phyloP scores from a whole-genome alignment of 1,140 invertebrate species.

The Linepithema humile region DNA sequence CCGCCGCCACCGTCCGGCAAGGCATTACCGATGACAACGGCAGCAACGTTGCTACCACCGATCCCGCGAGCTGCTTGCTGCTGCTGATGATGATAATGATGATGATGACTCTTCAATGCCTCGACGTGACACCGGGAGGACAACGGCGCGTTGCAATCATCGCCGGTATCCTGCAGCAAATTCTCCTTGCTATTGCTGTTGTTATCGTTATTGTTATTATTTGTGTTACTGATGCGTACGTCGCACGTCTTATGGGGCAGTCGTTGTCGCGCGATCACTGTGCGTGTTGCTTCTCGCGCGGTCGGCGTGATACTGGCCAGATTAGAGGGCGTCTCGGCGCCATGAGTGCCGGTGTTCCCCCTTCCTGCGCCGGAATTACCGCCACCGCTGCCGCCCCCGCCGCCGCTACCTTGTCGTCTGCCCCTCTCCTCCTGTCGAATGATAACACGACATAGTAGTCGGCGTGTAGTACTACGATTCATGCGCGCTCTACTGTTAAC shows the following conservation, averaged over 20 bases:
- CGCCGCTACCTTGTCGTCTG: constrained; percentile 70
- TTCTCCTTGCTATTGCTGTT: constrained; percentile 64
- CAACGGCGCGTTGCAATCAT: constrained; percentile 41
- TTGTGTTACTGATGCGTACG: constrained; percentile 47
- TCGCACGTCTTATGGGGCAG: constrained; percentile 64
- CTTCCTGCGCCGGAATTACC: constrained; percentile 67
- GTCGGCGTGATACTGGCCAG: constrained; percentile 82
- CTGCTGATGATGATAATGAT: constrained; percentile 8
- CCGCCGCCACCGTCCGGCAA: constrained; percentile 19
- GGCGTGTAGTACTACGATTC: constrained; percentile 51
- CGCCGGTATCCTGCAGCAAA: constrained; percentile 10
- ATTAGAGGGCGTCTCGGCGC: constrained; percentile 80
- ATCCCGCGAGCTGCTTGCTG: constrained; percentile 46
- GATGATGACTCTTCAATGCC: constrained; percentile 40
- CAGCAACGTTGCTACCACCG: constrained; percentile 27
- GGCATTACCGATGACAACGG: constrained; percentile 51
- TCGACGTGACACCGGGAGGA: constrained; percentile 24
- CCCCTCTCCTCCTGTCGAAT: constrained; percentile 79
- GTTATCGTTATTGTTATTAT: constrained; percentile 41
- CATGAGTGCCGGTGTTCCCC: constrained; percentile 75
- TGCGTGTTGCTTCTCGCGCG: constrained; percentile 81
- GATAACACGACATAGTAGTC: constrained; percentile 73
- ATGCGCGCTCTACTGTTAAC: background rate
- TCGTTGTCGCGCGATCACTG: constrained; percentile 24
- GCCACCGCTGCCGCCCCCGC: constrained; percentile 50